Evolutionary conservation across 35 echinoderm and acorn worm species (phyloP).

Genomic region (Strongylocentrotus purpuratus): DNA sequence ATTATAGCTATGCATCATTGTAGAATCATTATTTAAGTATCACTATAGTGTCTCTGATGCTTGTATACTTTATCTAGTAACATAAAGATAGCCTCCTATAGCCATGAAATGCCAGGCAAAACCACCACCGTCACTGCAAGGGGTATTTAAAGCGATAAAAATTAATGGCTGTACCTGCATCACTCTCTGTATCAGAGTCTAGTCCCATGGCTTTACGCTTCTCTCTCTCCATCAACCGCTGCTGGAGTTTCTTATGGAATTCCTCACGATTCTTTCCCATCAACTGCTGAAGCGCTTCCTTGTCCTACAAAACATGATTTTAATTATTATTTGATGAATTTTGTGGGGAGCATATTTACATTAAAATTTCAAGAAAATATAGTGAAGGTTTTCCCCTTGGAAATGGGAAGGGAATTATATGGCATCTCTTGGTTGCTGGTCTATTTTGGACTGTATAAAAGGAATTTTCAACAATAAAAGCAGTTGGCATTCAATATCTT

Average conservation of each 20-base stretch:
- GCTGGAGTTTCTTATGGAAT: slow-evolving; percentile 83
- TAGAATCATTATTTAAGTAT: too few relatives aligned
- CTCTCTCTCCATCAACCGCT: slow-evolving; percentile 56
- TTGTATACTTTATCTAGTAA: too few relatives aligned
- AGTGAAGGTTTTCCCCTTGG: too few relatives aligned
- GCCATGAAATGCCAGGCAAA: background rate
- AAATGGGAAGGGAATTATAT: too few relatives aligned
- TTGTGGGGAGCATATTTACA: too few relatives aligned
- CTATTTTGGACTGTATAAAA: background rate
- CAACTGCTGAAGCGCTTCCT: slow-evolving; percentile 65
- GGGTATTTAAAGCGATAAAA: background rate
- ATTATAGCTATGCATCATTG: too few relatives aligned
- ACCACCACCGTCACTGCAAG: background rate
- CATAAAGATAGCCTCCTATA: background rate
- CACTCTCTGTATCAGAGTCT: slow-evolving; percentile 80
- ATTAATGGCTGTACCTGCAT: slow-evolving; percentile 63
- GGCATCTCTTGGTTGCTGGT: too few relatives aligned
- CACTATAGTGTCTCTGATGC: too few relatives aligned
- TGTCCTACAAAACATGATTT: slow-evolving; percentile 59
- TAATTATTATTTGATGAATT: background rate
- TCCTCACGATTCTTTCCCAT: slow-evolving; percentile 86
- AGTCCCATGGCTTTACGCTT: slow-evolving; percentile 64
- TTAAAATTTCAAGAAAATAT: too few relatives aligned
- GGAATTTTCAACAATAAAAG: background rate
- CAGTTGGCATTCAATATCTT: background rate